Percentiles rank a stretch among this genome's conserved stretches.
These are phyloP conservation scores for Berghia stephanieae DNA, from an alignment of 1,140 invertebrate species.

Conservation along the genomic window DNA sequence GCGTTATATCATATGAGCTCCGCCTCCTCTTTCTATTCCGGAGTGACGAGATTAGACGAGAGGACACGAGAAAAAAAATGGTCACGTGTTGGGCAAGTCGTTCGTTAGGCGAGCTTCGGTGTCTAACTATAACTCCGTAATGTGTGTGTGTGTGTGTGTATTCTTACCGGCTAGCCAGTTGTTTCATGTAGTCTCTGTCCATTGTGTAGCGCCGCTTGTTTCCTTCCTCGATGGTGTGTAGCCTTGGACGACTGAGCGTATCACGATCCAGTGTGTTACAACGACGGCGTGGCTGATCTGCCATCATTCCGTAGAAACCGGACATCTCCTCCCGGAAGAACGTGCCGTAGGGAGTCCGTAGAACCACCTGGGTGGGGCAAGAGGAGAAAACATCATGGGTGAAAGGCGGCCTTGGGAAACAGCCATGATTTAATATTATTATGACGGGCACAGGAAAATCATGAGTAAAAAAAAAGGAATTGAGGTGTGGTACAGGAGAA, in stretches of 20 bases:
- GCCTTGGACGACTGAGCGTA: conserved; percentile 48
- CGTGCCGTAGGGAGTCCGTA: conserved; percentile 62
- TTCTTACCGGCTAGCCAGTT: conserved; percentile 46
- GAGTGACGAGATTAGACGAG: background rate
- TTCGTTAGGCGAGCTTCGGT: no score
- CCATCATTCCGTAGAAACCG: conserved; percentile 55
- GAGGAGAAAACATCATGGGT: background rate
- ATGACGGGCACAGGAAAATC: no score
- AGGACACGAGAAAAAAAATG: background rate
- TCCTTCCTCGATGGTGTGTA: conserved; percentile 61
- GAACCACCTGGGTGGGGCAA: conserved; percentile 45
- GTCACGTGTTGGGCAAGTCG: no score
- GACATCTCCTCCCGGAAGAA: conserved; percentile 59
- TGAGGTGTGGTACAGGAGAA: no score
- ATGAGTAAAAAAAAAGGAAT: background rate
- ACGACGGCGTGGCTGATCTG: conserved; percentile 53
- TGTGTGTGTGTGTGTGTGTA: no score
- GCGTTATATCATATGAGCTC: no score
- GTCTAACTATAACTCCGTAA: no score
- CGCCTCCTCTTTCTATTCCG: background rate
- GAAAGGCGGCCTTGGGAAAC: background rate
- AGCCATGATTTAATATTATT: background rate
- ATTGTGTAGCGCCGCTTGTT: conserved; percentile 52
- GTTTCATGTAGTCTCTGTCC: conserved; percentile 58
- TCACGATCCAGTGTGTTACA: conserved; percentile 61